Conservation (phyloP, 2,888 invertebrate genomes). For the Luffia ferchaultella region DNA sequence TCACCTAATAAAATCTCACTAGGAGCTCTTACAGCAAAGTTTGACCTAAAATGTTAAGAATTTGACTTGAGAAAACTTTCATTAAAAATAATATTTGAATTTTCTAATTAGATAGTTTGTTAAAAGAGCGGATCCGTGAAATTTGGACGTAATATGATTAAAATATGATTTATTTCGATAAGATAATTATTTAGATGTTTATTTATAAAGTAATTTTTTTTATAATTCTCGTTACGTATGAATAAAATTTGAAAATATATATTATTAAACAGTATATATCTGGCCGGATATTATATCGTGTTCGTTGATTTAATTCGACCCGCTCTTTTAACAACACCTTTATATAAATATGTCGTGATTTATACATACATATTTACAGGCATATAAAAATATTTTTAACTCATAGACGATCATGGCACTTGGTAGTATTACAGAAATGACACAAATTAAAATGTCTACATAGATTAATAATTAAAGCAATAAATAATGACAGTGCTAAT, state of each 20-base stretch:
- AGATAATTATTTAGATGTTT: no score
- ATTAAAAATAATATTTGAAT: neutral
- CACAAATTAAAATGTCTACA: conserved; percentile 11
- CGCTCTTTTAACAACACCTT: conserved; percentile 35
- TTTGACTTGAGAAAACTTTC: neutral
- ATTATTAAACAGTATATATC: conserved; percentile 19
- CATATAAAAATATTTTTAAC: conserved; percentile 53
- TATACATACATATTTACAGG: conserved; percentile 41
- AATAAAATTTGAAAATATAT: neutral
- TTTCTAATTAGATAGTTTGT: neutral
- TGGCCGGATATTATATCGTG: conserved; percentile 48
- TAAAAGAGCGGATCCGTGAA: neutral
- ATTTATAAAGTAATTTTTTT: neutral
- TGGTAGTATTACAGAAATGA: conserved; percentile 46
- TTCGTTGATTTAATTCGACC: conserved; percentile 21
- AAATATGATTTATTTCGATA: neutral
- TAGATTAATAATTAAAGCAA: neutral
- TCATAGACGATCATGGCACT: conserved; percentile 55
- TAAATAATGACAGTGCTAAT: neutral
- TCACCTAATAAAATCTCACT: neutral
- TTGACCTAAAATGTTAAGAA: neutral
- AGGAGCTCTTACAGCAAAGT: neutral
- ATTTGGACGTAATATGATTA: neutral
- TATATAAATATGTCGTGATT: conserved; percentile 24
- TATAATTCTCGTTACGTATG: neutral